Evolutionary conservation across 2,888 invertebrate species (phyloP).

Genomic region (Cancer borealis): DNA sequence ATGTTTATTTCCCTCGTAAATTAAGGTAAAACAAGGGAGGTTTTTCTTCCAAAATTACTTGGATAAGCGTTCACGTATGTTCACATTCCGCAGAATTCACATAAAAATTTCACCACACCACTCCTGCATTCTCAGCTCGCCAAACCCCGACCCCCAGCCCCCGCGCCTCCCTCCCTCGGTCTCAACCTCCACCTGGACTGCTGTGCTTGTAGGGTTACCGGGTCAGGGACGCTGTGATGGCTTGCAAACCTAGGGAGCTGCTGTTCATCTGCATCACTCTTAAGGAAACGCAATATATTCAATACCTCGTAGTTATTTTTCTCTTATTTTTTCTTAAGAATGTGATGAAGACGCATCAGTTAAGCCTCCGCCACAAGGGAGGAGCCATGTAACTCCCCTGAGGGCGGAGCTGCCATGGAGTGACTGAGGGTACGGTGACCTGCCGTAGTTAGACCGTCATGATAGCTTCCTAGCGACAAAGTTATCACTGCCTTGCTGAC

Average conservation of each 20-base stretch:
- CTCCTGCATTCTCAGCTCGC: slow-evolving; percentile 37
- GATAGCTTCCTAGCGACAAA: slow-evolving; percentile 63
- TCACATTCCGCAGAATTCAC: slow-evolving; percentile 48
- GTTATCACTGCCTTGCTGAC: slow-evolving; percentile 64
- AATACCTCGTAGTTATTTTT: slow-evolving; percentile 65
- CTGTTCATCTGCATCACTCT: slow-evolving; percentile 59
- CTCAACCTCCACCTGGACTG: slow-evolving; percentile 59
- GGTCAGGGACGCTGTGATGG: slow-evolving; percentile 71
- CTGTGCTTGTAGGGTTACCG: slow-evolving; percentile 73
- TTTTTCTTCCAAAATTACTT: background rate
- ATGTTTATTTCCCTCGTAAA: slow-evolving; percentile 43
- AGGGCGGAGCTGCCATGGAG: background rate
- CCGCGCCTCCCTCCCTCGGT: slow-evolving; percentile 49
- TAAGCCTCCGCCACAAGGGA: slow-evolving; percentile 1
- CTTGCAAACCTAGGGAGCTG: slow-evolving; percentile 59
- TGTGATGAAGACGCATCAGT: slow-evolving; percentile 53
- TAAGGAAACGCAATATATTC: slow-evolving; percentile 60
- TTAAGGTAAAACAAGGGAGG: slow-evolving; percentile 10
- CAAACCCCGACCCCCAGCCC: slow-evolving; percentile 47
- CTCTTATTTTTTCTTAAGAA: slow-evolving; percentile 48
- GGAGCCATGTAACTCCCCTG: background rate
- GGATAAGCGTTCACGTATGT: slow-evolving; percentile 16
- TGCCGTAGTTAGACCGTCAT: slow-evolving; percentile 38
- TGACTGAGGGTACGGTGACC: background rate
- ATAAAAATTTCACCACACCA: slow-evolving; percentile 39